Evolutionary conservation across 2,797 vertebrate species (phyloP).

Genomic region (Chloroceryle amazona): DNA sequence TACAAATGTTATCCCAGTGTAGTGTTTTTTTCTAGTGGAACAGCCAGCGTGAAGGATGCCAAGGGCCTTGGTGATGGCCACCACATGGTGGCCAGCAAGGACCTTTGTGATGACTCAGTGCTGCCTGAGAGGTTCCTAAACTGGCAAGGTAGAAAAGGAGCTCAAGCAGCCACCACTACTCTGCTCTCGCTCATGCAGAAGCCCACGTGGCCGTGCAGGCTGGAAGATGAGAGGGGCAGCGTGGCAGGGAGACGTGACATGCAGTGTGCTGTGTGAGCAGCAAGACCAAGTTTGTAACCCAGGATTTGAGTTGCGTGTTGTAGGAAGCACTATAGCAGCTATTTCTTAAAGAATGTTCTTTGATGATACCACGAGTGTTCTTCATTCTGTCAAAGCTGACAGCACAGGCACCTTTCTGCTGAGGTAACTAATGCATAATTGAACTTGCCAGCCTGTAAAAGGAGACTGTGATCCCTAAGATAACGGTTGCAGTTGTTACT

Average conservation of each 20-base stretch:
- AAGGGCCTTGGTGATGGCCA: fast-evolving
- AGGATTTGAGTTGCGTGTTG: neutral
- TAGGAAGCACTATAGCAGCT: neutral
- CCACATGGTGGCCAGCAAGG: neutral
- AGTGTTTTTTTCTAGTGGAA: neutral
- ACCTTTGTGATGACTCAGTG: neutral
- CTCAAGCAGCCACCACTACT: neutral
- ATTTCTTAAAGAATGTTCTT: neutral
- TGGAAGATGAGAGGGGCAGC: neutral
- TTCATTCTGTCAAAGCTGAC: neutral
- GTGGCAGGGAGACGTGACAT: fast-evolving
- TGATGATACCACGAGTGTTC: neutral
- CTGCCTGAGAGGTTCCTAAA: neutral
- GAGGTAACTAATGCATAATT: neutral
- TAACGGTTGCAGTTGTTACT: neutral
- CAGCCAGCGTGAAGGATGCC: neutral
- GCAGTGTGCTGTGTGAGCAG: neutral
- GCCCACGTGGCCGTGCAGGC: fast-evolving
- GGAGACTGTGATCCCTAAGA: neutral
- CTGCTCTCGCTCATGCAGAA: neutral
- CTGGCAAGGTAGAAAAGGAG: fast-evolving
- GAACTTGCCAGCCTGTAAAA: neutral
- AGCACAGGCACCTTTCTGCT: neutral
- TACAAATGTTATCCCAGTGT: neutral
- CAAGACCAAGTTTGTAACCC: neutral